These are phyloP conservation scores for Sternarchorhynchus goeldii DNA, from an alignment of 2,797 vertebrate genomes.

Conservation along the genomic window DNA sequence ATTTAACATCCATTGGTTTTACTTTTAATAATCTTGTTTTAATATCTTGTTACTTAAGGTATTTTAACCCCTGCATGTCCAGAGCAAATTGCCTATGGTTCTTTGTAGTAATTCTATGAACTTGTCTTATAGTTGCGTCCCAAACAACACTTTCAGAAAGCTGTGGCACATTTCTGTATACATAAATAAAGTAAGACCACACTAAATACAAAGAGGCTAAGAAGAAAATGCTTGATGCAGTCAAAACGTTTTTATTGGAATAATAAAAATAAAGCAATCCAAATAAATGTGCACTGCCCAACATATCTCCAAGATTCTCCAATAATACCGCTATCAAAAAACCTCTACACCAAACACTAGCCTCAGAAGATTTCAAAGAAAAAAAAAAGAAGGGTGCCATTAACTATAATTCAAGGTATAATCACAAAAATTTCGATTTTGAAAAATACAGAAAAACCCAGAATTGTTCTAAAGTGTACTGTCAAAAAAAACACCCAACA, in stretches of 20 bases:
- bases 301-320: not conserved
- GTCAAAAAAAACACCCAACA: not conserved
- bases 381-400: not conserved
- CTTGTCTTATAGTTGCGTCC: not conserved
- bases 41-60: not conserved
- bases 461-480: no score
- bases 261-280: not conserved
- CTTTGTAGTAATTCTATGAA: not conserved
- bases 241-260: not conserved
- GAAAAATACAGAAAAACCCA: no score
- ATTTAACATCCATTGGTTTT: not conserved
- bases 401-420: no score
- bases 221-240: not conserved
- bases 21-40: not conserved
- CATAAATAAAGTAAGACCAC: not conserved
- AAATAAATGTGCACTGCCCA: not conserved
- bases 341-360: not conserved
- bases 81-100: constrained; percentile 6
- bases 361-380: not conserved
- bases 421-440: no score
- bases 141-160: not conserved
- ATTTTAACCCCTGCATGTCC: not conserved
- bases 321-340: constrained; percentile 5
- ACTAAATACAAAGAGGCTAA: not conserved
- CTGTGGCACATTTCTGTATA: not conserved